Conservation (phyloP, 2,888 invertebrate species). For the Chrysolina americana region DNA sequence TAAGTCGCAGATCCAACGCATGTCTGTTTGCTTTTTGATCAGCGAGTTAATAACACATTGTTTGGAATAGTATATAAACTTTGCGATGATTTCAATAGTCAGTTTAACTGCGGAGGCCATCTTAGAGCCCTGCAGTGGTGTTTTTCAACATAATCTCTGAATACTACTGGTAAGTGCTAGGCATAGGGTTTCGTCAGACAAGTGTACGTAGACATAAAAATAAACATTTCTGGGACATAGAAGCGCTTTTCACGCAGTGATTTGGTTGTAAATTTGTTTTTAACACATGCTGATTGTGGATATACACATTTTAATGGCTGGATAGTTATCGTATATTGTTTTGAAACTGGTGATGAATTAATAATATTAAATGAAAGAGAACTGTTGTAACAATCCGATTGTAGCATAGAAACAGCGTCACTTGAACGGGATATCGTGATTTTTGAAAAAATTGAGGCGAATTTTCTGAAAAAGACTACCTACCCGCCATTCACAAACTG, state of each 20-base stretch:
- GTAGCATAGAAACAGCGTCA: no score
- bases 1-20: constrained; percentile 56
- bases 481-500: no score
- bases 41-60: constrained; percentile 62
- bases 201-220: neutral
- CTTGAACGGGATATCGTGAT: no score
- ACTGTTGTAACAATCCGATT: no score
- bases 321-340: neutral
- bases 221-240: neutral
- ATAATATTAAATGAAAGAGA: no score
- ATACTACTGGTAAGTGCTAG: constrained; percentile 58
- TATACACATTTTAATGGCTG: constrained; percentile 1
- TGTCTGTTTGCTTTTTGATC: constrained; percentile 64
- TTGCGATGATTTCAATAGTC: constrained; percentile 60
- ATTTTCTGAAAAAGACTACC: no score
- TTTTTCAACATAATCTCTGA: constrained; percentile 57
- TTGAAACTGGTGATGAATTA: no score
- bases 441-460: no score
- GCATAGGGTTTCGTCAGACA: constrained; percentile 5
- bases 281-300: neutral
- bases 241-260: neutral
- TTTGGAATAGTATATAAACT: constrained; percentile 63
- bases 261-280: neutral
- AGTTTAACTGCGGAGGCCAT: constrained; percentile 64
- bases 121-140: constrained; percentile 63